Conservation (phyloP, 2,113 vertebrate species). For the Lycaon pictus region DNA sequence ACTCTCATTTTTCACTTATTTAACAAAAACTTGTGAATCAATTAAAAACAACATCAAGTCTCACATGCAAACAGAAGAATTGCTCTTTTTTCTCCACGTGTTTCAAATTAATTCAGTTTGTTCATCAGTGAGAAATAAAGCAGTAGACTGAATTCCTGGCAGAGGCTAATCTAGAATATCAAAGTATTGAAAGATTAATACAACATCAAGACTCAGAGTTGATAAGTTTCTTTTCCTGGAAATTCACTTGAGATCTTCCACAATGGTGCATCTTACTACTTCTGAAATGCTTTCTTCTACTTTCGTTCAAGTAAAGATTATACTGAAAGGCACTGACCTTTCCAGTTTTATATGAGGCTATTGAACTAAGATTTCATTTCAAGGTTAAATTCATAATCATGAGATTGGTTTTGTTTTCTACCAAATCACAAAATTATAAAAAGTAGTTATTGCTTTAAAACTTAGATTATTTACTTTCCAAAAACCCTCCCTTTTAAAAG, state of each 20-base stretch:
- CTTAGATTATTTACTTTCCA: background rate
- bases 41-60: constrained; percentile 83
- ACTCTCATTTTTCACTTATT: constrained; percentile 84
- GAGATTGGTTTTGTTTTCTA: constrained; percentile 18
- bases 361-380: background rate
- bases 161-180: constrained; percentile 77
- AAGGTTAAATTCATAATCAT: constrained; percentile 3
- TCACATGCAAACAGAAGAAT: constrained; percentile 83
- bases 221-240: background rate
- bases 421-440: constrained; percentile 3
- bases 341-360: background rate
- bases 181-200: constrained; percentile 75
- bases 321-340: background rate
- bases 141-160: constrained; percentile 76
- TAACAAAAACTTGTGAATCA: constrained; percentile 84
- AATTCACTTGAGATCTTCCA: background rate
- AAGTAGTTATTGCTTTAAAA: constrained; percentile 12
- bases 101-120: constrained; percentile 86
- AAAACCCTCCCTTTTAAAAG: background rate
- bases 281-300: background rate
- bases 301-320: background rate
- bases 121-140: constrained; percentile 86
- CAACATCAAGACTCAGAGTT: constrained; percentile 61
- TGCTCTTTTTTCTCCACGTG: constrained; percentile 83
- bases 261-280: background rate